Evolutionary conservation across 2,888 invertebrate species (phyloP).

Genomic region (Limnephilus lunatus): DNA sequence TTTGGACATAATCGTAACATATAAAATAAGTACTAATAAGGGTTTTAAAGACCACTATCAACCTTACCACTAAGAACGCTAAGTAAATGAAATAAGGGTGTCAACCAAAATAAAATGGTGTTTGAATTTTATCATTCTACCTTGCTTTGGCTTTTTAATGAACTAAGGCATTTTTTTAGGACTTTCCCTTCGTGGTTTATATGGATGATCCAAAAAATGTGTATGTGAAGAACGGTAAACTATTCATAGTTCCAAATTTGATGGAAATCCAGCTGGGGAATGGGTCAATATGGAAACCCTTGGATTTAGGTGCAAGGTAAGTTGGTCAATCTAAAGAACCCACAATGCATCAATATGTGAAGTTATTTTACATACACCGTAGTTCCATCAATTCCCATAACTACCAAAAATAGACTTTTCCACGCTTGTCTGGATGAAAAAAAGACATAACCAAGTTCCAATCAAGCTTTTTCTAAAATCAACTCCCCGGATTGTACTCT

Average conservation of each 20-base stretch:
- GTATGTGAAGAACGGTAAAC: constrained; percentile 75
- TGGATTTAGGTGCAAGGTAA: constrained; percentile 73
- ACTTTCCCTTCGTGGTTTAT: constrained; percentile 84
- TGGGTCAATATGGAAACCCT: constrained; percentile 73
- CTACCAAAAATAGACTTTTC: neutral
- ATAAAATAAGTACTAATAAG: too few relatives aligned
- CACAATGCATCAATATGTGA: too few relatives aligned
- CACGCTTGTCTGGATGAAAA: neutral
- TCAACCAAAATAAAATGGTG: neutral
- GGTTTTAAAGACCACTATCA: too few relatives aligned
- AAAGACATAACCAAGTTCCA: neutral
- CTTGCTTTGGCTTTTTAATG: neutral
- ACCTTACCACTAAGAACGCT: too few relatives aligned
- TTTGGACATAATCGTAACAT: too few relatives aligned
- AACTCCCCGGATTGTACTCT: too few relatives aligned
- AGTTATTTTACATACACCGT: neutral
- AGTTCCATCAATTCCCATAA: neutral
- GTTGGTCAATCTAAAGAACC: constrained; percentile 25
- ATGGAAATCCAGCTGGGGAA: constrained; percentile 77
- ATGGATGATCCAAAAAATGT: constrained; percentile 78
- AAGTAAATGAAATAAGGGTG: too few relatives aligned
- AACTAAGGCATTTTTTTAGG: constrained; percentile 72
- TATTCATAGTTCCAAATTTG: constrained; percentile 80
- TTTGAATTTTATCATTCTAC: neutral
- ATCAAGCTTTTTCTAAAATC: neutral